Percentiles rank a stretch among this genome's conserved stretches.
Evolutionary conservation across 2,888 invertebrate genomes (phyloP).

Genomic region (Ophion obscuratus): DNA sequence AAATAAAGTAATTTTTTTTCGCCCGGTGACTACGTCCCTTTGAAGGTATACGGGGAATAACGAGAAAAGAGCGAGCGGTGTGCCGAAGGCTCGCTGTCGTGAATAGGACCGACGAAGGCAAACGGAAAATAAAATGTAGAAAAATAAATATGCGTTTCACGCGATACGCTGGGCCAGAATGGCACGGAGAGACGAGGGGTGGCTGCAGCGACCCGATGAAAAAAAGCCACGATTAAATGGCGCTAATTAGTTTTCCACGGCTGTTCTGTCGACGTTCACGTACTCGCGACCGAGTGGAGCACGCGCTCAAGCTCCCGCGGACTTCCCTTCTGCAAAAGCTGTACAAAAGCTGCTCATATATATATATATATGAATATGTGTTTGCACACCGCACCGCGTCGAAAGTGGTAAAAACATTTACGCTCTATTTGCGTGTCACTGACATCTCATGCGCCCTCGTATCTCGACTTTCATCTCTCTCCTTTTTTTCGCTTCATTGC

Average conservation of each 20-base stretch:
- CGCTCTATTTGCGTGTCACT: conserved; percentile 50
- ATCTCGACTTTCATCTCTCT: conserved; percentile 29
- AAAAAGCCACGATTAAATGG: conserved; percentile 64
- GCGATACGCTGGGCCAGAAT: conserved; percentile 36
- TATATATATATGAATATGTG: background rate
- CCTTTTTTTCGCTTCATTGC: conserved; percentile 9
- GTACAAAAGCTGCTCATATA: background rate
- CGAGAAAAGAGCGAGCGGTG: background rate
- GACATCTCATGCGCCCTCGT: conserved; percentile 7
- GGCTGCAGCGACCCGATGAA: conserved; percentile 31
- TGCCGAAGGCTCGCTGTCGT: background rate
- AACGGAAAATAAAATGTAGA: conserved; percentile 28
- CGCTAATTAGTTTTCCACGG: conserved; percentile 67
- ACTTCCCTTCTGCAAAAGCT: conserved; percentile 21
- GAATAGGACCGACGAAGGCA: background rate
- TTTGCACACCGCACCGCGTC: background rate
- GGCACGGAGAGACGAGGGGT: background rate
- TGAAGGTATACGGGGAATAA: background rate
- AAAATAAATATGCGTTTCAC: conserved; percentile 54
- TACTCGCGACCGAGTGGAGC: conserved; percentile 51
- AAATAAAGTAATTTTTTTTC: too few relatives aligned
- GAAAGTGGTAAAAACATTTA: conserved; percentile 18
- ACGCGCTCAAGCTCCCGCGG: conserved; percentile 35
- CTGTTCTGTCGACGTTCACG: conserved; percentile 59
- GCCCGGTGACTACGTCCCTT: background rate